phyloP scores from a whole-genome alignment of 2,888 invertebrate species.

The Nephrotoma appendiculata region DNA sequence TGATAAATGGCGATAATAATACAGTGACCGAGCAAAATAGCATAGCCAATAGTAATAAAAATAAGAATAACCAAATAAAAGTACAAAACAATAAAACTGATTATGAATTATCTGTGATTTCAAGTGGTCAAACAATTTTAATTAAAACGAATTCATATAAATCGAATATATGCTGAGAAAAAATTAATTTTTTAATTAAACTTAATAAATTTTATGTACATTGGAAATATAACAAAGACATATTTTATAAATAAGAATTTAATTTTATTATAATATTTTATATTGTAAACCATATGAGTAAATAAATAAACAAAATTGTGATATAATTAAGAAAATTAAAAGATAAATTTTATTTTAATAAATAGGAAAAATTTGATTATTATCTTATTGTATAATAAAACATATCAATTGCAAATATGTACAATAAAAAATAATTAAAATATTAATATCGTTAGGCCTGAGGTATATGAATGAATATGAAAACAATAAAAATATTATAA shows the following conservation, averaged over 20 bases:
- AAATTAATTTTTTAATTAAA: background rate
- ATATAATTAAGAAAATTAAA: background rate
- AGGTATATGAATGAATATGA: no score
- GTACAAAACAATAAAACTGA: background rate
- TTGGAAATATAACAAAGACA: background rate
- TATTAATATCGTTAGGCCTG: background rate
- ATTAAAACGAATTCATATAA: constrained; percentile 10
- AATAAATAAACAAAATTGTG: background rate
- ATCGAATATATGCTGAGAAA: constrained; percentile 9
- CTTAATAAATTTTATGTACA: background rate
- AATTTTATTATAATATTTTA: background rate
- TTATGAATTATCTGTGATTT: constrained; percentile 9
- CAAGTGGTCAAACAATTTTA: constrained; percentile 8
- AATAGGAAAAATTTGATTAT: background rate
- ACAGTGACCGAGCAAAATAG: background rate
- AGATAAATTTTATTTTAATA: background rate
- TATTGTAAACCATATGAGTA: background rate
- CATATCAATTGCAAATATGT: background rate
- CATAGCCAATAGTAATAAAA: background rate
- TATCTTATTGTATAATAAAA: background rate
- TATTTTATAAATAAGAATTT: background rate
- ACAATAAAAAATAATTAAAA: background rate
- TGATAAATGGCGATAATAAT: background rate
- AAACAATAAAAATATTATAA: no score
- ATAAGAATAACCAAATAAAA: background rate